Evolutionary conservation across 1,140 invertebrate species (phyloP).

Genomic region (Plectus sambesii): DNA sequence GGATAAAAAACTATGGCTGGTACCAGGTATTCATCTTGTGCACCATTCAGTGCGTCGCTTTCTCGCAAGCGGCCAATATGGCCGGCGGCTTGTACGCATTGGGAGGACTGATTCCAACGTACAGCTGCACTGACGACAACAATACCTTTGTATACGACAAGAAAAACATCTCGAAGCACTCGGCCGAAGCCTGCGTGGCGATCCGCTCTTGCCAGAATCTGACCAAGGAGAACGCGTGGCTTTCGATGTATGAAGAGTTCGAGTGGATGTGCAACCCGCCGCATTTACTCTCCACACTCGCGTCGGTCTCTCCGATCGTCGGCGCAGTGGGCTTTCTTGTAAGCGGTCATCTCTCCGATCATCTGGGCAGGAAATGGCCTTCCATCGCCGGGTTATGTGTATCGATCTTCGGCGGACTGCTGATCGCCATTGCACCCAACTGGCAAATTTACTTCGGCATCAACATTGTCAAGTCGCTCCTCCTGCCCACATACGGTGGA

Average conservation of each 20-base stretch:
- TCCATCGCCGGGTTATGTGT: slow-evolving; percentile 13
- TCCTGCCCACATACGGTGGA: slow-evolving; percentile 11
- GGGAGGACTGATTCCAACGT: slow-evolving; percentile 21
- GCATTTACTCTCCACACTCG: slow-evolving; percentile 16
- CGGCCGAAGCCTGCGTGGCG: slow-evolving; percentile 16
- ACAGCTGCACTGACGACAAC: slow-evolving; percentile 19
- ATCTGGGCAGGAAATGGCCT: slow-evolving; percentile 26
- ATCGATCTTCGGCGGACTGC: slow-evolving; percentile 16
- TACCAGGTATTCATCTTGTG: slow-evolving; percentile 24
- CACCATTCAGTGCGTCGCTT: slow-evolving; percentile 16
- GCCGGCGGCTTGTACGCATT: slow-evolving; percentile 18
- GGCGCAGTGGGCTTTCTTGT: slow-evolving; percentile 15
- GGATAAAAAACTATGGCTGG: slow-evolving; percentile 23
- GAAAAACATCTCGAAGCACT: slow-evolving; percentile 13
- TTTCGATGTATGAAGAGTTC: slow-evolving; percentile 25
- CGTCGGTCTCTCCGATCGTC: slow-evolving; percentile 17
- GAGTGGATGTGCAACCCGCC: slow-evolving; percentile 26
- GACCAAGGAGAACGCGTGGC: slow-evolving; percentile 15
- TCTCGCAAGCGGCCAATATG: slow-evolving; percentile 12
- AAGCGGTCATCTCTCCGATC: slow-evolving; percentile 20
- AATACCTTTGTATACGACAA: slow-evolving; percentile 11
- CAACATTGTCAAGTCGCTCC: slow-evolving; percentile 13
- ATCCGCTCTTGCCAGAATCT: slow-evolving; percentile 17
- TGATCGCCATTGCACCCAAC: slow-evolving; percentile 15
- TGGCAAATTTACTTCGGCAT: slow-evolving; percentile 20